These are phyloP conservation scores for Macrosiphum euphorbiae DNA, from an alignment of 2,888 invertebrate genomes.

Conservation along the genomic window DNA sequence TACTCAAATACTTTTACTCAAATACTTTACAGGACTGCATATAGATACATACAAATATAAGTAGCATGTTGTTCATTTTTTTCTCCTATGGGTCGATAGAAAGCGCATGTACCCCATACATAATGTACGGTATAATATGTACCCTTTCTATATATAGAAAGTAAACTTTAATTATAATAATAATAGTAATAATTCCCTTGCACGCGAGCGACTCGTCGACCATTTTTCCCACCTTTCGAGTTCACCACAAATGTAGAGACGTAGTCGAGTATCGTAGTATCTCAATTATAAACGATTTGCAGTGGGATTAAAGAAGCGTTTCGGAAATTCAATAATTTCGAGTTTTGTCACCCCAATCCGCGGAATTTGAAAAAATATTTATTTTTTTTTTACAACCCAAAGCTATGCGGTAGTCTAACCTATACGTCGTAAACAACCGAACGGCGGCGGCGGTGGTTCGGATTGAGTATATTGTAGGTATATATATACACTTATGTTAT, in stretches of 20 bases:
- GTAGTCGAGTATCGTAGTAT: neutral
- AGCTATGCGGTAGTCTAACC: too few species aligned
- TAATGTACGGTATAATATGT: neutral
- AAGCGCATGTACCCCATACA: neutral
- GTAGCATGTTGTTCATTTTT: neutral
- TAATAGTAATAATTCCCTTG: constrained; percentile 31
- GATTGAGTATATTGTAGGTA: neutral
- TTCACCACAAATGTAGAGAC: neutral
- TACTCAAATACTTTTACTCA: too few species aligned
- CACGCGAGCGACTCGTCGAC: constrained; percentile 31
- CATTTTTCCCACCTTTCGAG: neutral
- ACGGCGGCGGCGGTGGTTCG: neutral
- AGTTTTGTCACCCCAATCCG: neutral
- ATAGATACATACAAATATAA: neutral
- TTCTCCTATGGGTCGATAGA: neutral
- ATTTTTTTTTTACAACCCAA: neutral
- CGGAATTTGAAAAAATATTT: neutral
- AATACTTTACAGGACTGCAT: too few species aligned
- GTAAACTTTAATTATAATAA: constrained; percentile 6
- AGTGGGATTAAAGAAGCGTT: neutral
- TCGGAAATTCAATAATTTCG: neutral
- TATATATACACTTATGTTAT: too few species aligned
- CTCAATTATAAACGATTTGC: neutral
- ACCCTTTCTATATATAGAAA: neutral
- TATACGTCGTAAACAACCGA: constrained; percentile 11